These are phyloP conservation scores for Dicerorhinus sumatrensis DNA, from an alignment of 2,113 vertebrate genomes.

Conservation along the genomic window DNA sequence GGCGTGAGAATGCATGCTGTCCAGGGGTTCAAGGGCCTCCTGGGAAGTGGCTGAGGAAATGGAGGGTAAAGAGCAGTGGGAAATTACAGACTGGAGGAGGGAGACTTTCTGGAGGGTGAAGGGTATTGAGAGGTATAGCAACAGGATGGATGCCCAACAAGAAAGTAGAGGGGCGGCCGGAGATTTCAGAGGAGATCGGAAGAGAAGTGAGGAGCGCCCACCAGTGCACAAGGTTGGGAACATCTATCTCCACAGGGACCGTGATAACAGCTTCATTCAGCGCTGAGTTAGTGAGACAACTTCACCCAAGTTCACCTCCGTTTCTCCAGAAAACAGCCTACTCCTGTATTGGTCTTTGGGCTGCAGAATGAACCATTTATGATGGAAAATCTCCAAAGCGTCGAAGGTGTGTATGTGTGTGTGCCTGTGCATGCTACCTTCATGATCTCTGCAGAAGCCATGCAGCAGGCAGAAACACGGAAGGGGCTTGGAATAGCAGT, in stretches of 20 bases:
- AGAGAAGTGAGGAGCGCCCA: not conserved
- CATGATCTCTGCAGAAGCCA: not conserved
- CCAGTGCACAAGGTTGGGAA: not conserved
- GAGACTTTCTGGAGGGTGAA: not conserved
- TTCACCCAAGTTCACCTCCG: not conserved
- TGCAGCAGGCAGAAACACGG: not conserved
- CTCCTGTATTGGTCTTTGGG: not conserved
- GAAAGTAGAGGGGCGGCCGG: not conserved
- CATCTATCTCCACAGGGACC: not conserved
- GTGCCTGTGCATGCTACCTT: fast-evolving
- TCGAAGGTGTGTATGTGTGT: not conserved
- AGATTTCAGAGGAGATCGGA: not conserved
- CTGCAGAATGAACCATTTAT: not conserved
- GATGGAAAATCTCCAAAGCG: not conserved
- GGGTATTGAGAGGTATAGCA: not conserved
- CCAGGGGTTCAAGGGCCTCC: not conserved
- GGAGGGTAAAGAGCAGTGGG: not conserved
- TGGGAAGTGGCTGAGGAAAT: not conserved
- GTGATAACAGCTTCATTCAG: not conserved
- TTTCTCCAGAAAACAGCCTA: not conserved
- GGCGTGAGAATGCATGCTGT: not conserved
- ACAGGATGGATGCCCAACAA: not conserved
- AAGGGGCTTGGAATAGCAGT: not conserved
- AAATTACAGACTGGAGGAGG: too few species aligned
- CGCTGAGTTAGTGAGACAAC: not conserved